Percentiles rank a stretch among this genome's conserved stretches.
These are phyloP conservation scores for Xiphophorus birchmanni DNA, from an alignment of 2,797 vertebrate species.

Conservation along the genomic window DNA sequence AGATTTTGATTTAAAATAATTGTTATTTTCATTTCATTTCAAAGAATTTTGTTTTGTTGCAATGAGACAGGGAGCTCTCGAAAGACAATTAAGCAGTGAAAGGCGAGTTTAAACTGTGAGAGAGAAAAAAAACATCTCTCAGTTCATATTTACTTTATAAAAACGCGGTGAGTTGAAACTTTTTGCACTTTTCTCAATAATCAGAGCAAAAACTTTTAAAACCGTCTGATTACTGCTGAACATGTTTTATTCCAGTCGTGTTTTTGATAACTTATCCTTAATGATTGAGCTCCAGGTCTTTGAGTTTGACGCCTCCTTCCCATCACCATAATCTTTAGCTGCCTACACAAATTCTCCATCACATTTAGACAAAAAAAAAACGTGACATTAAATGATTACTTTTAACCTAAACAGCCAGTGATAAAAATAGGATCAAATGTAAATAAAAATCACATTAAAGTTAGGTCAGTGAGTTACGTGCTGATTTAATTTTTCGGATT, in stretches of 20 bases:
- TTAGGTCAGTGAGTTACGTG: neutral
- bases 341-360: neutral
- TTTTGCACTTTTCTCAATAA: neutral
- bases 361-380: neutral
- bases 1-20: neutral
- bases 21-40: neutral
- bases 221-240: neutral
- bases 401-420: neutral
- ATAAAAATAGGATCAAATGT: neutral
- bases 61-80: neutral
- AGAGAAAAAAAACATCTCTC: neutral
- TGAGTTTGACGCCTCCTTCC: neutral
- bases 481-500: neutral
- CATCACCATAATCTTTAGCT: neutral
- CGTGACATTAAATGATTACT: neutral
- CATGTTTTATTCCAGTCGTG: neutral
- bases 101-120: neutral
- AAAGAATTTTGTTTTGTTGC: neutral
- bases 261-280: neutral
- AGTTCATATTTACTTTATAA: neutral
- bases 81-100: neutral
- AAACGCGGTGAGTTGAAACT: neutral
- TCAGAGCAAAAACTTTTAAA: neutral
- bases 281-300: neutral
- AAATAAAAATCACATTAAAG: neutral